phyloP scores from a whole-genome alignment of 1,140 invertebrate genomes.

The Tigriopus japonicus region DNA sequence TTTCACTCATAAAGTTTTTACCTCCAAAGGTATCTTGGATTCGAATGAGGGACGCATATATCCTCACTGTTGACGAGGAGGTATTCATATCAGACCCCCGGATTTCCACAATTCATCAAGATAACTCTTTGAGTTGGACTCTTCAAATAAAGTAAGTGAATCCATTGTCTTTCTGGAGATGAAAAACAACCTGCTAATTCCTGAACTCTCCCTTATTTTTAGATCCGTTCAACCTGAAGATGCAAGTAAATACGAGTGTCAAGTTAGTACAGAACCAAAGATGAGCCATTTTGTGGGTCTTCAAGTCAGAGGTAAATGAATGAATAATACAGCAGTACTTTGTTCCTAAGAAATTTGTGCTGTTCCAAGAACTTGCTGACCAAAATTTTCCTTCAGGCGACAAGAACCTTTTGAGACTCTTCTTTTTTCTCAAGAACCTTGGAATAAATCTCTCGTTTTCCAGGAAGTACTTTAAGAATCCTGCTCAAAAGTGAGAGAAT shows the following conservation, averaged over 20 bases:
- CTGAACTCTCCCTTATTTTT: neutral
- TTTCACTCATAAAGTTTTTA: too few relatives aligned
- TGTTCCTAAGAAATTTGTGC: too few relatives aligned
- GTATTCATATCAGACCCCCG: conserved; percentile 81
- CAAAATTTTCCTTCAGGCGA: too few relatives aligned
- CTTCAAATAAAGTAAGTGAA: conserved; percentile 34
- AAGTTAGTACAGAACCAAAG: conserved; percentile 51
- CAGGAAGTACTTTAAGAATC: too few relatives aligned
- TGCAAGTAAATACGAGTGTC: conserved; percentile 64
- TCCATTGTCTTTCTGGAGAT: neutral
- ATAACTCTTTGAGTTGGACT: conserved; percentile 59
- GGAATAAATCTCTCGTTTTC: too few relatives aligned
- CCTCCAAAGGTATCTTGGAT: conserved; percentile 52
- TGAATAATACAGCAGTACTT: neutral
- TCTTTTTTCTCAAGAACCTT: too few relatives aligned
- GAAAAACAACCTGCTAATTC: neutral
- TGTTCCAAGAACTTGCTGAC: too few relatives aligned
- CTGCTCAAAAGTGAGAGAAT: too few relatives aligned
- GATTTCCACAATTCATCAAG: conserved; percentile 51
- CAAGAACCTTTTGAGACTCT: too few relatives aligned
- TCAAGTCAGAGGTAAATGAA: conserved; percentile 32
- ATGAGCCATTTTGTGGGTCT: conserved; percentile 45
- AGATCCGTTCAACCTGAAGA: conserved; percentile 28
- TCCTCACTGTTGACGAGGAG: conserved; percentile 70
- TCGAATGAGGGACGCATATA: conserved; percentile 63